phyloP scores from a whole-genome alignment of 1,140 invertebrate genomes.

The Zaprionus camerounensis region DNA sequence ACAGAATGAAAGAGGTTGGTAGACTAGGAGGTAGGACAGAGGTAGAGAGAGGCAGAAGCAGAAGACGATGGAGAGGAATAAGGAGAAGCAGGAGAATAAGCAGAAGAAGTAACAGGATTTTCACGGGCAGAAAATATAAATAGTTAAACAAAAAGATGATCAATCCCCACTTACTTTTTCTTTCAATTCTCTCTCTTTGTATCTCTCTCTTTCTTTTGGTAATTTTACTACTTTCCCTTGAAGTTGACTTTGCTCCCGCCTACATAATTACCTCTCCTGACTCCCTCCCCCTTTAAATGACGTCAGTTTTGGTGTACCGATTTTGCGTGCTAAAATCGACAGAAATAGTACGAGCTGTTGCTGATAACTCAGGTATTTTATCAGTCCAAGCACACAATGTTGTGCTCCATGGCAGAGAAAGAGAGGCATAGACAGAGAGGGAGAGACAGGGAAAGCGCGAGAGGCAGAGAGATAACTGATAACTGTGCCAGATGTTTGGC shows the following conservation, averaged over 20 bases:
- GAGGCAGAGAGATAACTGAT: constrained; percentile 39
- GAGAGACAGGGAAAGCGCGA: background rate
- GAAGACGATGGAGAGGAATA: too few species aligned
- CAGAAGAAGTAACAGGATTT: too few species aligned
- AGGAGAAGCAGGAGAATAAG: too few species aligned
- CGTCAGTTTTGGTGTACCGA: constrained; percentile 32
- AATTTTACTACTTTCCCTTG: background rate
- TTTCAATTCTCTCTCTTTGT: background rate
- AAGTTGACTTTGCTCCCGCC: background rate
- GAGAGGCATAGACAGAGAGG: constrained; percentile 7
- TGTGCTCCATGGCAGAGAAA: constrained; percentile 17
- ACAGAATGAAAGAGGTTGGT: too few species aligned
- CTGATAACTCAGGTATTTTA: constrained; percentile 55
- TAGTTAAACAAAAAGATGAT: too few species aligned
- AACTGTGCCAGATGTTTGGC: constrained; percentile 6
- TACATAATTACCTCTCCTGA: background rate
- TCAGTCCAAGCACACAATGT: constrained; percentile 25
- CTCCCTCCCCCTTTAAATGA: constrained; percentile 19
- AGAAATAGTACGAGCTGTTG: constrained; percentile 27
- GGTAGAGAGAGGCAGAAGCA: too few species aligned
- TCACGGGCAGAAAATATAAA: too few species aligned
- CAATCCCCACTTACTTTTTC: too few species aligned
- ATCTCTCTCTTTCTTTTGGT: background rate
- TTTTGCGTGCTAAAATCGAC: constrained; percentile 20
- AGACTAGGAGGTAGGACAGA: too few species aligned